A percentile compares a stretch with the other conserved stretches of the same genome.
phyloP scores from a whole-genome alignment of 35 echinoderm and acorn worm species.

The Holothuria glaberrima region DNA sequence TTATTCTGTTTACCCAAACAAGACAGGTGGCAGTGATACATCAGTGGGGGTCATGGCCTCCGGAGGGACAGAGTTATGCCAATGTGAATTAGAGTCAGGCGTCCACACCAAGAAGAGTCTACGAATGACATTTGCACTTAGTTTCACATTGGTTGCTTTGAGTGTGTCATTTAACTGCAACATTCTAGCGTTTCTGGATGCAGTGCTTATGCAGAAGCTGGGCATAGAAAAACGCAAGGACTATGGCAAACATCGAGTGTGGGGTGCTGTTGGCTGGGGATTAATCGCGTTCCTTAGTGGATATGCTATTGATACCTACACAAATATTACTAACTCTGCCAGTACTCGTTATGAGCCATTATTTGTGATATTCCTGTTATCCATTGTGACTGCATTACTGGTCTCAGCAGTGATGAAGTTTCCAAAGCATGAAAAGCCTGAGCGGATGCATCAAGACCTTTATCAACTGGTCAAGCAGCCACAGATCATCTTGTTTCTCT shows the following conservation, averaged over 20 bases:
- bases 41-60: too few species aligned
- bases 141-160: conserved; percentile 34
- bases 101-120: conserved; percentile 2
- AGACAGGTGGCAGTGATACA: not conserved
- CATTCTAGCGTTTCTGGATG: conserved; percentile 66
- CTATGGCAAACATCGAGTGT: conserved; percentile 74
- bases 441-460: conserved; percentile 62
- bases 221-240: conserved; percentile 51
- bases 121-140: conserved; percentile 41
- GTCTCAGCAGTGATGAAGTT: conserved; percentile 27
- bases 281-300: conserved; percentile 62
- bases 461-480: conserved; percentile 60
- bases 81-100: conserved; percentile 23
- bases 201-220: conserved; percentile 57
- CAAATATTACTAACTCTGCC: not conserved
- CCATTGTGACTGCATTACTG: not conserved
- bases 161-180: conserved; percentile 69
- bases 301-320: conserved; percentile 48
- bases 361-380: conserved; percentile 61
- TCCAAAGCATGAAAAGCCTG: conserved; percentile 62
- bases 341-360: conserved; percentile 57
- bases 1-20: not conserved
- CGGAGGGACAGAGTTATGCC: not conserved
- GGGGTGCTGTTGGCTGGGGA: conserved; percentile 74
- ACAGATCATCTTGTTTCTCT: conserved; percentile 63